These are phyloP conservation scores for Brenthis hecate DNA, from an alignment of 2,888 invertebrate genomes.

Conservation along the genomic window DNA sequence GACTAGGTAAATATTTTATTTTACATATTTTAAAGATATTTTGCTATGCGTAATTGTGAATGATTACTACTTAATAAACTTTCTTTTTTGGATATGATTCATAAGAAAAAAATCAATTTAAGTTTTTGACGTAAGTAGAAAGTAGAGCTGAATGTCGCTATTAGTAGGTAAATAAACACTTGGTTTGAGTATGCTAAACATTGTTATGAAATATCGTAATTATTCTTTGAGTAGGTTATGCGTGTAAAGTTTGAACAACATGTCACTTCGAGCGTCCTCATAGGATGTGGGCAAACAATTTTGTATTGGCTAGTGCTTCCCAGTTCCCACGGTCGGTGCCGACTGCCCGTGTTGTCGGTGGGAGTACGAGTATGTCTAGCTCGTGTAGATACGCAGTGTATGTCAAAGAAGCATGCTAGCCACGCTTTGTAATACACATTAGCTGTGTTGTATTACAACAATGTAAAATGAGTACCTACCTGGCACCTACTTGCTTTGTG, in stretches of 20 bases:
- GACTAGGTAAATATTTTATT: background rate
- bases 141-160: no score
- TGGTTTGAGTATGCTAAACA: background rate
- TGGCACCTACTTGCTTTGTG: no score
- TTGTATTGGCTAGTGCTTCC: conserved; percentile 45
- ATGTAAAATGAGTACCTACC: no score
- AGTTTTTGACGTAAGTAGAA: no score
- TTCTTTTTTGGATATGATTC: no score
- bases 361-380: conserved; percentile 40
- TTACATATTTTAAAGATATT: no score
- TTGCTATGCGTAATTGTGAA: no score
- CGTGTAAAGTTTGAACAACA: conserved; percentile 38
- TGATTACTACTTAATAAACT: no score
- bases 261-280: conserved; percentile 50
- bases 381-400: conserved; percentile 22
- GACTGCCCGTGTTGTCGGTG: conserved; percentile 39
- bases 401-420: background rate
- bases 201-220: background rate
- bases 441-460: no score
- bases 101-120: no score
- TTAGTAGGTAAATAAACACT: no score
- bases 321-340: conserved; percentile 47
- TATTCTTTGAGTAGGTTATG: conserved; percentile 10
- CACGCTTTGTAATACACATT: no score
- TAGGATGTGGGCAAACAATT: conserved; percentile 51